Evolutionary conservation across 2,888 invertebrate species (phyloP), one percentile per base, ranked within the genome.

Genomic region (Dimorphilus gyrociliatus): DNA sequence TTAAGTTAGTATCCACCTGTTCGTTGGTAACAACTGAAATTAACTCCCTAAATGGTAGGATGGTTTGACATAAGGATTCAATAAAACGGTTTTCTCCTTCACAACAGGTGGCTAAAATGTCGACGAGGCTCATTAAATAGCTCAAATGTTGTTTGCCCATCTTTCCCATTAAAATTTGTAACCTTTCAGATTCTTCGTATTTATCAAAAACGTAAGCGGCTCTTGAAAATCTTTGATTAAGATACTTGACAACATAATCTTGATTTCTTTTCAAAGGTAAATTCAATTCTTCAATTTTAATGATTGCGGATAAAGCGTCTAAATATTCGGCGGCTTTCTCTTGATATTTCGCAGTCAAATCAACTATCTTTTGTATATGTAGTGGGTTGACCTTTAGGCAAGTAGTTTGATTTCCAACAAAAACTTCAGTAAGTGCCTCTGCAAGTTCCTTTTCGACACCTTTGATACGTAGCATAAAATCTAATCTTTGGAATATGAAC

Each of bases 21-120:
- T 38, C 39, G 19, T 51, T 40, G 33, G 46, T 50, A 19, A 53
- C 33, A 12, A 53, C 39, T 38, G 40, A 42, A 34, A 51, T 26
- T 30, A 51, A 30, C 30, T 51, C 51, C 12, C 53, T 50, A 21
- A 48, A 39, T 6, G 42, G 32, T 33, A 51, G 34, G 24, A 51
- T 47, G 6, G 48, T 51, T 37, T 51, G 51, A 35, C 51, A 53
- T 37, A 51, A 44, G n/a, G 51, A 53, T 36, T 53, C 50, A 10
- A 53, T 48, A 33, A 51, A 50, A 13, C 50, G 42, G 35, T 51
- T 51, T 30, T 51, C 51, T 15, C 51, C 50, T 43, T 38, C 43
- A n/a, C 40, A 39, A 35, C 47, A 47, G 4, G 47, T 47, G 10
- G 46, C 43, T 13, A 47, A 35, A 10, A 47, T 34, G 24, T 49